These are phyloP conservation scores for Drosophila borborema DNA, from an alignment of 2,888 invertebrate species.

Conservation along the genomic window DNA sequence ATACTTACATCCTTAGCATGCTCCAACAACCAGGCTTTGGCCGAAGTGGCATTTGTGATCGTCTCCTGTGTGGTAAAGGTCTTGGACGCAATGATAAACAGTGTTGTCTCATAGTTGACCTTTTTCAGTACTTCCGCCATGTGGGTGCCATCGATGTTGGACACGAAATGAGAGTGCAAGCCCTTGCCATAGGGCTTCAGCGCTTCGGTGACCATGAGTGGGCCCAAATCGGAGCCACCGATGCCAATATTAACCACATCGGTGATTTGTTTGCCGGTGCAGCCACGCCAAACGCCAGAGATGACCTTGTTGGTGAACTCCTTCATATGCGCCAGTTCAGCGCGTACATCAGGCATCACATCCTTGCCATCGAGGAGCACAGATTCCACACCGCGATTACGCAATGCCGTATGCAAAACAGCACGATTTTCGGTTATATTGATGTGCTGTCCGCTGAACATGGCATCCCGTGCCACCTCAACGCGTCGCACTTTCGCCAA, in stretches of 20 bases:
- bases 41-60: constrained; percentile 98
- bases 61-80: constrained; percentile 99
- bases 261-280: constrained; percentile 96
- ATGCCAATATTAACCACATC: constrained; percentile 99
- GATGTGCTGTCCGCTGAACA: constrained; percentile 97
- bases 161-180: constrained; percentile 96
- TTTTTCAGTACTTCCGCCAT: constrained; percentile 96
- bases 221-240: constrained; percentile 99
- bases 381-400: constrained; percentile 90
- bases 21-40: constrained; percentile 97
- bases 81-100: constrained; percentile 99
- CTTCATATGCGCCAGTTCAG: constrained; percentile 97
- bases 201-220: constrained; percentile 99
- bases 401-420: constrained; percentile 96
- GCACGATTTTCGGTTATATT: constrained; percentile 99
- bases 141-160: constrained; percentile 99
- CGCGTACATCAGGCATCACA: constrained; percentile 96
- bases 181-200: constrained; percentile 95
- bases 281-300: constrained; percentile 90
- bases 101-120: constrained; percentile 95
- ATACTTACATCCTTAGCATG: constrained; percentile 92
- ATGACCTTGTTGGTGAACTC: constrained; percentile 93
- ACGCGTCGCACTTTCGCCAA: constrained; percentile 94
- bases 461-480: constrained; percentile 93
- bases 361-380: constrained; percentile 94